phyloP scores from a whole-genome alignment of 2,113 vertebrate genomes.

The Montifringilla adamsi region DNA sequence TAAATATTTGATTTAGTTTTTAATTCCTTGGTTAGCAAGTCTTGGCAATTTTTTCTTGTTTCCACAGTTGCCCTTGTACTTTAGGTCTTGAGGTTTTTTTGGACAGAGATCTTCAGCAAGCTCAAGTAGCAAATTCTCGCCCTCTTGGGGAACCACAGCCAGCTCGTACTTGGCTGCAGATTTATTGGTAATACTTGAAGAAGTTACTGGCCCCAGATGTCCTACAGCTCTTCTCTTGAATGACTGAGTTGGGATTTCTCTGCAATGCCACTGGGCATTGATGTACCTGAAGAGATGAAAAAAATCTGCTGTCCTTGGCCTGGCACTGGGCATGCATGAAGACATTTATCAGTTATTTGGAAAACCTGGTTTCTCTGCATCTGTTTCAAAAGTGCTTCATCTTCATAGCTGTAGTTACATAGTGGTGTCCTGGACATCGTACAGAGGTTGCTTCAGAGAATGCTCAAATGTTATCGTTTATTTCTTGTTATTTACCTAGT shows the following conservation, averaged over 20 bases:
- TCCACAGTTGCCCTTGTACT: background rate
- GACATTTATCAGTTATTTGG: background rate
- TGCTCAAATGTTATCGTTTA: background rate
- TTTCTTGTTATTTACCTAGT: background rate
- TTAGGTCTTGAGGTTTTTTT: background rate
- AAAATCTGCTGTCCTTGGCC: background rate
- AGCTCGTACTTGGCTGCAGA: background rate
- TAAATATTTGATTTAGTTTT: background rate
- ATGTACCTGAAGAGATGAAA: background rate
- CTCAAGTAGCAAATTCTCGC: background rate
- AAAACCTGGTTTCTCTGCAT: background rate
- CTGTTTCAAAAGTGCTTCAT: background rate
- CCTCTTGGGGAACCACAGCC: background rate
- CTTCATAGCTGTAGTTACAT: background rate
- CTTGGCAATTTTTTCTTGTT: background rate
- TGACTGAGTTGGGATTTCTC: background rate
- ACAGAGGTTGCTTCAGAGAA: background rate
- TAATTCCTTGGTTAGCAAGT: background rate
- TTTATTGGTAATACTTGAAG: background rate
- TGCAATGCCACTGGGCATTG: background rate
- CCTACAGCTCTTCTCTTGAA: background rate
- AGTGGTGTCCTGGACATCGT: background rate
- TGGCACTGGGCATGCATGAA: accelerated
- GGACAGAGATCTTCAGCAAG: background rate
- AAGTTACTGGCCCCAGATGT: background rate